A percentile compares a stretch with the other conserved stretches of the same genome.
Conservation (phyloP, 2,797 vertebrate genomes). For the Perodicticus potto region DNA sequence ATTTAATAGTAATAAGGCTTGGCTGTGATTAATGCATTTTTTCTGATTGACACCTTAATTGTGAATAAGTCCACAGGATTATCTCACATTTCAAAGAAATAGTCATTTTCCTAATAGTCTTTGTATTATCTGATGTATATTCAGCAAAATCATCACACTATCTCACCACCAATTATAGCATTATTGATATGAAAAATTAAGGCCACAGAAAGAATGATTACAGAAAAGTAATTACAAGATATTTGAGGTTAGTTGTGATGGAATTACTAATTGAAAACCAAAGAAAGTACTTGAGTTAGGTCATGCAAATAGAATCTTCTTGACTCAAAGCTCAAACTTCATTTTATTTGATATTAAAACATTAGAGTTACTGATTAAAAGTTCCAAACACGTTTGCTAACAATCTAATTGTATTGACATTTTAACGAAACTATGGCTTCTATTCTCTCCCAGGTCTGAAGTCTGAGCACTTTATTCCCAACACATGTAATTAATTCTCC, state of each 20-base stretch:
- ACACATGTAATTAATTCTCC: not conserved
- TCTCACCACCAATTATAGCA: conserved; percentile 3
- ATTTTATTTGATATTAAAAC: conserved; percentile 67
- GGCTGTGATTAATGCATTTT: not conserved
- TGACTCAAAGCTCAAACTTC: conserved; percentile 29
- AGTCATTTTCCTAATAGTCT: not conserved
- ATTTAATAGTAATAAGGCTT: conserved; percentile 16
- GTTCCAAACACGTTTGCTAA: conserved; percentile 19
- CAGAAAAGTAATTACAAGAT: conserved; percentile 29
- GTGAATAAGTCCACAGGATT: conserved; percentile 43
- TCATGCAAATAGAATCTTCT: conserved; percentile 31
- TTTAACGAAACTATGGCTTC: not conserved
- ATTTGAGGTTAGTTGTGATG: conserved; percentile 34
- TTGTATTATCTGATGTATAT: conserved; percentile 32
- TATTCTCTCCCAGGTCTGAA: not conserved
- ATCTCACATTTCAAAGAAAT: conserved; percentile 58
- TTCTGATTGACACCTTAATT: not conserved
- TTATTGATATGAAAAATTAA: conserved; percentile 56
- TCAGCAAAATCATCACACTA: conserved; percentile 31
- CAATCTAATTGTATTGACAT: not conserved
- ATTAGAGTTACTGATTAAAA: conserved; percentile 43
- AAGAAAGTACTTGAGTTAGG: conserved; percentile 59
- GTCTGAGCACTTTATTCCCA: not conserved
- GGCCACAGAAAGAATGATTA: not conserved
- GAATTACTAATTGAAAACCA: conserved; percentile 69